Base-by-base conservation (phyloP, 2,113 vertebrate genomes). In the Sander lucioperca region DNA sequence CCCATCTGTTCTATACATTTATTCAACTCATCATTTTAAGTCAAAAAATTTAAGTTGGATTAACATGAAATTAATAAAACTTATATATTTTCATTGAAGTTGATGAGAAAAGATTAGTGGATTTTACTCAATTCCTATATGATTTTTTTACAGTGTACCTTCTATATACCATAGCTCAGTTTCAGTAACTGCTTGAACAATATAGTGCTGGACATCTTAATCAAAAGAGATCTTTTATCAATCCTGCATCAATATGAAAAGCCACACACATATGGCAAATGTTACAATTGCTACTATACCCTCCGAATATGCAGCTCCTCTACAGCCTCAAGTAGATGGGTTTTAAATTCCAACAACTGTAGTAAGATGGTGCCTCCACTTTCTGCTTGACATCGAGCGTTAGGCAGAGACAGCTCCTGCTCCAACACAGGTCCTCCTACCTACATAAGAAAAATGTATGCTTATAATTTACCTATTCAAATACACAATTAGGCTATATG, bases 231-330 rank as follows among this genome's bases (percentile, higher is more conserved):
- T 36, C 9, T 62, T 61, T 62, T 33, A 10, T 18, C 19, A 47
- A 48, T 48, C 10, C 43, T 30, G 10, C 5, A 36, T 18, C 3
- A 21, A 58, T 12, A 43, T 8, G 74, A 33, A 67, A 33, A 61
- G 25, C 10, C 11, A 21, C 23, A 64, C 1, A 61, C 2, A 48
- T n/a, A 47, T 0, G 3, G 2, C 3, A 50, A 70, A 15, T 43
- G 5, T 54, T 39, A 10, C 3, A 51, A 3, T 7, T 47, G 9
- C 13, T 11, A 67, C 51, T 88, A 81, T 95, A 99, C 98, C 95
- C 97, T 96, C 87, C 94, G 95, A 77, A 98, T 96, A 43, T 96
- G 96, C 77, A 99, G 93, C 79, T 99, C 98, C 93, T 98, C 96
- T 13, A 97, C 75, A 48, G 93, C 93, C 80, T 99, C 97, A 23